Evolutionary conservation across 2,797 vertebrate genomes (phyloP).

Genomic region (Chaenodraco wilsoni): DNA sequence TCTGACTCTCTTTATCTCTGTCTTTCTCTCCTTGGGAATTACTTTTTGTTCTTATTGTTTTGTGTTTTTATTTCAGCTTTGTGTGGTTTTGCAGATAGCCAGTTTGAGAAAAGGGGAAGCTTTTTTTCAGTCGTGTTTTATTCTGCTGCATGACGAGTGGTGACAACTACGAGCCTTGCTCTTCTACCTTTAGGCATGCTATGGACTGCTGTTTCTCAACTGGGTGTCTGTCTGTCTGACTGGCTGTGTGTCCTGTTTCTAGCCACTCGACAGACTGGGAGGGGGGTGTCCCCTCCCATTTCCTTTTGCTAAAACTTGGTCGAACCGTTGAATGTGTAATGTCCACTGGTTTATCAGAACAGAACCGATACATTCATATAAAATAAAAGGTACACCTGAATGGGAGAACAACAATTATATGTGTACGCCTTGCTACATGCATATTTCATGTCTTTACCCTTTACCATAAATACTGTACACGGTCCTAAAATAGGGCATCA

Average conservation of each 20-base stretch:
- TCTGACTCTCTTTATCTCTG: conserved; percentile 68
- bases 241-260: conserved; percentile 74
- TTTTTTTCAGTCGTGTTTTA: conserved; percentile 68
- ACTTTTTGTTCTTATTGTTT: conserved; percentile 48
- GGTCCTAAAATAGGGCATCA: conserved; percentile 21
- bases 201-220: conserved; percentile 74
- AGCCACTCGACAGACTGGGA: conserved; percentile 61
- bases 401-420: background rate
- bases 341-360: conserved; percentile 20
- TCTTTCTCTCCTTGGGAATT: conserved; percentile 68
- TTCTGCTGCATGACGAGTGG: conserved; percentile 83
- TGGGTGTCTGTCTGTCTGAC: conserved; percentile 71
- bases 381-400: conserved; percentile 16
- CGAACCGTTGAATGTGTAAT: conserved; percentile 27
- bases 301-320: conserved; percentile 36
- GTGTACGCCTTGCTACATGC: conserved; percentile 20
- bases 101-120: conserved; percentile 66
- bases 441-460: conserved; percentile 26
- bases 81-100: conserved; percentile 71
- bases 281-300: conserved; percentile 24
- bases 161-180: conserved; percentile 78
- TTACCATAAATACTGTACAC: background rate
- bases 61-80: conserved; percentile 49
- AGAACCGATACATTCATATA: background rate
- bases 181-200: conserved; percentile 83